These are phyloP conservation scores for Thomomys bottae DNA, from an alignment of 2,113 vertebrate genomes.

Conservation along the genomic window DNA sequence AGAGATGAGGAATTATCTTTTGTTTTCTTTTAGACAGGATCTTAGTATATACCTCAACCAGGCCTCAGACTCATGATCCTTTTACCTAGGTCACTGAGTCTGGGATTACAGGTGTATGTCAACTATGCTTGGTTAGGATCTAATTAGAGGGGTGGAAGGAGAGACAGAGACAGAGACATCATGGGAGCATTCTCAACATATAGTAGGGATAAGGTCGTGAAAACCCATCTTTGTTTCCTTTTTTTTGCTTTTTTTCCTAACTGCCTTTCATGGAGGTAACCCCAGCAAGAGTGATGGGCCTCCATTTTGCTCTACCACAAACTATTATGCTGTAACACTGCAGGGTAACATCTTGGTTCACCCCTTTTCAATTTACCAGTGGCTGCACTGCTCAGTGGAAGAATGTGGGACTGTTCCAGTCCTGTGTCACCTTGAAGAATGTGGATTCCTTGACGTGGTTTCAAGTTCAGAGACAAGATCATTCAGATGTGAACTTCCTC, in stretches of 20 bases:
- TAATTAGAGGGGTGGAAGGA: too few relatives aligned
- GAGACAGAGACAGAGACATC: too few relatives aligned
- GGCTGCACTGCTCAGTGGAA: conserved; percentile 29
- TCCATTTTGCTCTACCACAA: conserved; percentile 25
- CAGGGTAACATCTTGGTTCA: conserved; percentile 22
- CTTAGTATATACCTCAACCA: too few relatives aligned
- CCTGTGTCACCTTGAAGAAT: not conserved
- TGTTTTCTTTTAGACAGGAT: too few relatives aligned
- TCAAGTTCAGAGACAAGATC: conserved; percentile 49
- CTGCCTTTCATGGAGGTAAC: not conserved
- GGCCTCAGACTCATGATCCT: too few relatives aligned
- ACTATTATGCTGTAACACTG: conserved; percentile 40
- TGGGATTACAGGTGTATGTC: not conserved
- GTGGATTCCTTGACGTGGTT: conserved; percentile 8
- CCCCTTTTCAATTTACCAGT: conserved; percentile 45
- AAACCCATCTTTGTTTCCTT: not conserved
- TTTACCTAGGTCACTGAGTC: not conserved
- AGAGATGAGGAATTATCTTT: not conserved
- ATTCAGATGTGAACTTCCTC: conserved; percentile 40
- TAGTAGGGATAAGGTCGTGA: not conserved
- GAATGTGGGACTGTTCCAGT: not conserved
- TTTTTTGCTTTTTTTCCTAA: conserved; percentile 15
- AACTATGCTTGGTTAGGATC: too few relatives aligned
- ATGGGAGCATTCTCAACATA: not conserved
- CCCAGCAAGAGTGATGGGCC: too few relatives aligned